Conservation (phyloP, 2,797 vertebrate genomes). For the Setipinna tenuifilis region DNA sequence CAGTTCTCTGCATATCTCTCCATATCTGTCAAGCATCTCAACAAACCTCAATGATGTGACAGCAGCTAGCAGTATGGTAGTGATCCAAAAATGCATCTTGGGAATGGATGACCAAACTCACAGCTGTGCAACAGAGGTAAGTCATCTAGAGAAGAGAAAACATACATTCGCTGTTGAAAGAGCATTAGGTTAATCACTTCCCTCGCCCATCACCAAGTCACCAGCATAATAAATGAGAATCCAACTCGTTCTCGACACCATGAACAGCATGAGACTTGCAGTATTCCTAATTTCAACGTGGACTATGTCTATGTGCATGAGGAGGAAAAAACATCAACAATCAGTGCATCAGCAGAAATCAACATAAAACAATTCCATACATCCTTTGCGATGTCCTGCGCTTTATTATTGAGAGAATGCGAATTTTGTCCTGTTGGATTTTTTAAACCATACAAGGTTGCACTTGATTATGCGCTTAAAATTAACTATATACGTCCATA, state of each 20-base stretch:
- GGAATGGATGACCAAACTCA: conserved; percentile 59
- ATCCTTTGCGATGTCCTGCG: neutral
- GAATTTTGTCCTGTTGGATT: neutral
- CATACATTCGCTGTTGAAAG: conserved; percentile 17
- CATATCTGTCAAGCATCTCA: conserved; percentile 89
- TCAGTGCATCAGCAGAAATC: neutral
- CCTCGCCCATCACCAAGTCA: neutral
- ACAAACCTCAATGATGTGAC: conserved; percentile 82
- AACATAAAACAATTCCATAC: neutral
- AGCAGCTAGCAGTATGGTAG: conserved; percentile 84
- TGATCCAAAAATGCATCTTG: conserved; percentile 94
- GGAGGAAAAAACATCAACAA: neutral
- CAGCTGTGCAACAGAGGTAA: conserved; percentile 64
- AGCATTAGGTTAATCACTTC: neutral
- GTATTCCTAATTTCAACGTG: neutral
- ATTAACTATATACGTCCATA: neutral
- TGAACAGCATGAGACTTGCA: neutral
- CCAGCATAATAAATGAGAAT: conserved; percentile 1
- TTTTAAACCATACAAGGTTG: neutral
- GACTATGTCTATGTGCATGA: neutral
- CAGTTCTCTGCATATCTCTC: conserved; percentile 89
- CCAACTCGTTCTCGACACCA: neutral
- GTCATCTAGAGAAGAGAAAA: conserved; percentile 79
- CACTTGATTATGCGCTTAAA: neutral
- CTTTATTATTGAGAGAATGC: neutral